These are phyloP conservation scores for Hirundichthys speculiger DNA, from an alignment of 2,113 vertebrate genomes.

Conservation along the genomic window DNA sequence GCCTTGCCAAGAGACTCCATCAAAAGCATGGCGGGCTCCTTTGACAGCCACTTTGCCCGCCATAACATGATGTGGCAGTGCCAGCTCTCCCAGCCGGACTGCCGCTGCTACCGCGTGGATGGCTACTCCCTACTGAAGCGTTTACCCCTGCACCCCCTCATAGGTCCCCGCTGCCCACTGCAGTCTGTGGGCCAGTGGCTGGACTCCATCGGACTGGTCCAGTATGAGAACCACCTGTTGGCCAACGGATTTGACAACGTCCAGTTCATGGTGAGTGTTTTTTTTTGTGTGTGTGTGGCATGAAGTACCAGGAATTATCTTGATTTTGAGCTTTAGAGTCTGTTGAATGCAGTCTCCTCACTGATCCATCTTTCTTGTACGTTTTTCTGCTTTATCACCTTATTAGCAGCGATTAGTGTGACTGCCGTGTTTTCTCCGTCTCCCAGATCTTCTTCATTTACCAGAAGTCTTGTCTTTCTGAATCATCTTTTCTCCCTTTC, in stretches of 20 bases:
- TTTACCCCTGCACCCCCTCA: slow-evolving; percentile 97
- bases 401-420: slow-evolving; percentile 15
- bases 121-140: slow-evolving; percentile 98
- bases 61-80: slow-evolving; percentile 98
- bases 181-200: slow-evolving; percentile 98
- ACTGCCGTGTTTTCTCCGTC: too few relatives aligned
- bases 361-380: neutral
- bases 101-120: slow-evolving; percentile 98
- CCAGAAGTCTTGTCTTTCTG: slow-evolving; percentile 20
- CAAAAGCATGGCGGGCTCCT: slow-evolving; percentile 96
- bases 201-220: slow-evolving; percentile 97
- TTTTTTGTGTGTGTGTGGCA: neutral
- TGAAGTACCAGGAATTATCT: neutral
- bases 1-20: slow-evolving; percentile 64
- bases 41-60: slow-evolving; percentile 96
- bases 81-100: slow-evolving; percentile 98
- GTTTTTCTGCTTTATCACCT: slow-evolving; percentile 7
- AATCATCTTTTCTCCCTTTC: slow-evolving; percentile 11
- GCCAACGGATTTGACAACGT: slow-evolving; percentile 99
- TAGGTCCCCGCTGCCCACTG: slow-evolving; percentile 96
- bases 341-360: neutral
- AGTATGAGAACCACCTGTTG: slow-evolving; percentile 99
- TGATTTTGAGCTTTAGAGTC: neutral
- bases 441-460: slow-evolving; percentile 15
- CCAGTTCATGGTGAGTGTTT: slow-evolving; percentile 94